Evolutionary conservation across 2,113 vertebrate species (phyloP).

Genomic region (Periophthalmus modestus): DNA sequence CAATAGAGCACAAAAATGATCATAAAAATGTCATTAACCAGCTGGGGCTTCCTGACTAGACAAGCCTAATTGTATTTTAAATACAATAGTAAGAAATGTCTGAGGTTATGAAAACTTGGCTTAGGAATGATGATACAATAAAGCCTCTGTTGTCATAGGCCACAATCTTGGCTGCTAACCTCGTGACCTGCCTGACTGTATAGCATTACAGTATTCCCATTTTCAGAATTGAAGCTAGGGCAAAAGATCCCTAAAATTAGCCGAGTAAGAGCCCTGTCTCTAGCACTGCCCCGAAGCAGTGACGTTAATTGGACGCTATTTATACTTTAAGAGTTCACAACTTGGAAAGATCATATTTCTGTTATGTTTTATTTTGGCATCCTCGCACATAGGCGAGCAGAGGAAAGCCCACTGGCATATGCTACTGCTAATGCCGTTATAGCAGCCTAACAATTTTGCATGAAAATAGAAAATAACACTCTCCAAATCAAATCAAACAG

Average conservation of each 20-base stretch:
- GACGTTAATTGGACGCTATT: slow-evolving; percentile 75
- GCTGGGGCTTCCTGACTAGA: neutral
- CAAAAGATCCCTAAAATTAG: slow-evolving; percentile 75
- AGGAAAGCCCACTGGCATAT: slow-evolving; percentile 19
- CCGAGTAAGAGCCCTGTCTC: slow-evolving; percentile 62
- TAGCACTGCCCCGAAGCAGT: slow-evolving; percentile 61
- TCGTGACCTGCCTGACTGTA: slow-evolving; percentile 43
- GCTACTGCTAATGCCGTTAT: neutral
- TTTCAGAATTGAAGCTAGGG: slow-evolving; percentile 63
- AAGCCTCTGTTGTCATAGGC: slow-evolving; percentile 30
- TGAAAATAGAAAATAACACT: neutral
- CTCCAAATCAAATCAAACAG: neutral
- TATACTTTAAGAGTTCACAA: slow-evolving; percentile 66
- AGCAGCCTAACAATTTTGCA: neutral
- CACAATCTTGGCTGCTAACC: slow-evolving; percentile 34
- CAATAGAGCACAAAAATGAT: neutral
- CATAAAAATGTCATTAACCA: neutral
- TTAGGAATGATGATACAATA: slow-evolving; percentile 18
- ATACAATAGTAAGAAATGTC: slow-evolving; percentile 2
- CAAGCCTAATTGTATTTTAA: slow-evolving; percentile 6
- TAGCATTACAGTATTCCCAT: slow-evolving; percentile 63
- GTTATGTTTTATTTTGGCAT: slow-evolving; percentile 55
- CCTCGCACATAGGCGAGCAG: slow-evolving; percentile 29
- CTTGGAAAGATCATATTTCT: slow-evolving; percentile 74
- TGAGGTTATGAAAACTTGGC: neutral